Evolutionary conservation across 2,888 invertebrate species (phyloP), one percentile per base, ranked within the genome.

Genomic region (Caenorhabditis macrosperma): DNA sequence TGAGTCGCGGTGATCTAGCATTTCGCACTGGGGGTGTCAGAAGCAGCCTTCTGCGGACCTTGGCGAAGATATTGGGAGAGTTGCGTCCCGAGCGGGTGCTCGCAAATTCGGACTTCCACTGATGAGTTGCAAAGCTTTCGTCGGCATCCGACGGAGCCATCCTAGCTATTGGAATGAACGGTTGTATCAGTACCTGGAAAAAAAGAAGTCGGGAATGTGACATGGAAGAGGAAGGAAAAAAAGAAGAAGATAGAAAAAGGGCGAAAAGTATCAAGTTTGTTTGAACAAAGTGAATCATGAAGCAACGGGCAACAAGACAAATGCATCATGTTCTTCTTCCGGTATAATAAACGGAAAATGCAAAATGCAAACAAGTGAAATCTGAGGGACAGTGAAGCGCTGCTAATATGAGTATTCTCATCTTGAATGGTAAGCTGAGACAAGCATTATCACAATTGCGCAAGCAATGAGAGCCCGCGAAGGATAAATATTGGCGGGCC

Each of bases 101-200:
- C 0, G 78, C 78, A 33, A 78, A 78, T 38, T 71, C 64, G 7
- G 78, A 64, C 20, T 66, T 71, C 78, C 78, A 78, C 46, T 78
- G 30, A 44, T 78, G 78, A 5, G 17, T 54, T 7, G 59, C 64
- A 17, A 71, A 60, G n/a, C 59, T 28, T 9, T 66, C 41, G 20
- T 71, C 41, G 24, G 61, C 61, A 44, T 44, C 46, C 61, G 30
- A 52, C 22, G 63, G 57, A 52, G 64, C 46, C 74, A 74, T 74
- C 2, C 20, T 10, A 5, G 17, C 5, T 35, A 15, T 54, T 48
- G 6, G 6, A 15, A 20, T 17, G 10, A 6, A 6, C 20, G 10
- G 7, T 41, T 10, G 41, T n/a, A n/a, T n/a, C 33, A 15, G 35
- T 41, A 59, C 17, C 44, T 60, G 60, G 4, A 60, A 44, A 2